These are phyloP conservation scores for Cheilosia grossa DNA, from an alignment of 2,888 invertebrate genomes.

Conservation along the genomic window DNA sequence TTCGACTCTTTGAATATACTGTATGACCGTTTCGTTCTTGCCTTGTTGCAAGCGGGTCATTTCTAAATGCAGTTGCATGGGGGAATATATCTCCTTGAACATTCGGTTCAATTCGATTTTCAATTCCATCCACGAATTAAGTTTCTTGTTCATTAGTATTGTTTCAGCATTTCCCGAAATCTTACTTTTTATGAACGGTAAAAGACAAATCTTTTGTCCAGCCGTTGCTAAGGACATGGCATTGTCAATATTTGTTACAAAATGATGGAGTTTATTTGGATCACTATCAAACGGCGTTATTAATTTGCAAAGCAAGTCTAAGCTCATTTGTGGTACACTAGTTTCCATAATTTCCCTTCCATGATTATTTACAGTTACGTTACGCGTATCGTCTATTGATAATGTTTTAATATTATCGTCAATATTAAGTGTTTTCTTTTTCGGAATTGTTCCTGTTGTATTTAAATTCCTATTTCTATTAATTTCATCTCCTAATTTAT, in stretches of 20 bases:
- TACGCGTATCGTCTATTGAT: not conserved
- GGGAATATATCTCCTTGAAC: slow-evolving; percentile 17
- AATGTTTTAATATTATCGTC: not conserved
- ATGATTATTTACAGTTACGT: not conserved
- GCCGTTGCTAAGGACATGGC: not conserved
- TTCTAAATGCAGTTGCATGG: slow-evolving; percentile 32
- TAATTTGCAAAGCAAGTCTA: slow-evolving; percentile 2
- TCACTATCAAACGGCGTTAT: slow-evolving; percentile 9
- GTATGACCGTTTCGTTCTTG: slow-evolving; percentile 20
- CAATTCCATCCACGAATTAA: not conserved
- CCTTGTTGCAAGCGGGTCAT: slow-evolving; percentile 38
- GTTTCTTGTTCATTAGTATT: slow-evolving; percentile 13
- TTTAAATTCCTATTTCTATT: not conserved
- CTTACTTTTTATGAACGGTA: slow-evolving; percentile 4
- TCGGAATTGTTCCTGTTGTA: not conserved
- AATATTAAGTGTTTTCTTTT: not conserved
- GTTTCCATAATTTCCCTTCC: not conserved
- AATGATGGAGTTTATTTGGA: not conserved
- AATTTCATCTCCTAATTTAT: not conserved
- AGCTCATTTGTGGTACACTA: slow-evolving; percentile 1
- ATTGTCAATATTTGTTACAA: not conserved
- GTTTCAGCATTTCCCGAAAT: slow-evolving; percentile 22
- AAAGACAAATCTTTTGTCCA: not conserved
- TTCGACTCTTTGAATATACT: slow-evolving; percentile 22
- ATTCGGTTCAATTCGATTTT: no score